Evolutionary conservation across 2,797 vertebrate species (phyloP).

Genomic region (Hydrolagus colliei): DNA sequence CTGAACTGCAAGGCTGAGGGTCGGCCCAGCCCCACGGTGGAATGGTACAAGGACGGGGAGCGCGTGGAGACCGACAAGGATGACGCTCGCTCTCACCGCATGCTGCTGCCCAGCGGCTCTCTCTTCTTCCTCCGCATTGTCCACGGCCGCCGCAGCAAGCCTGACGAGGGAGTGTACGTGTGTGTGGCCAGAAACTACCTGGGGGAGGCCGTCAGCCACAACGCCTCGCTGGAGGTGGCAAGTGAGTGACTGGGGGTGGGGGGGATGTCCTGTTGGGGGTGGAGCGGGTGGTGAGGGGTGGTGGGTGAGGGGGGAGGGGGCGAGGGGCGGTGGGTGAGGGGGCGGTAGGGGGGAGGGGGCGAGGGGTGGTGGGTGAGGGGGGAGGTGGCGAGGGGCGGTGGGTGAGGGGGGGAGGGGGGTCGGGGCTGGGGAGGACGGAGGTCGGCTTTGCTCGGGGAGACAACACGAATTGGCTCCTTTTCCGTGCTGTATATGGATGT

Average conservation of each 20-base stretch:
- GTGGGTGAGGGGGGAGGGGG: background rate
- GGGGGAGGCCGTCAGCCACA: conserved; percentile 92
- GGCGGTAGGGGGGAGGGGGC: background rate
- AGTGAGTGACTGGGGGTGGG: conserved; percentile 66
- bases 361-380: background rate
- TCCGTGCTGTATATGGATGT: no score
- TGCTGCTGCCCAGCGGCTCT: conserved; percentile 92
- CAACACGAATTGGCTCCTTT: no score
- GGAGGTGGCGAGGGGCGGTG: background rate
- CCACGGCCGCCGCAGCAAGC: conserved; percentile 90
- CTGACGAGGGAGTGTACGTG: conserved; percentile 90
- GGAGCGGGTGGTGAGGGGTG: background rate
- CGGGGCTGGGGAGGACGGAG: background rate
- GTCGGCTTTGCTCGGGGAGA: no score
- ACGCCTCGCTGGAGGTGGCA: conserved; percentile 96
- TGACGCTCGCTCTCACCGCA: conserved; percentile 87
- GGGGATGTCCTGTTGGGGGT: background rate
- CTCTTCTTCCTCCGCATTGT: conserved; percentile 94
- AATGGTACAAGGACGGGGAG: conserved; percentile 97
- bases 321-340: background rate
- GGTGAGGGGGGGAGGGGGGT: background rate
- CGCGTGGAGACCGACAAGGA: conserved; percentile 95
- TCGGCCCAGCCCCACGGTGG: conserved; percentile 83
- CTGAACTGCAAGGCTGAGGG: conserved; percentile 98
- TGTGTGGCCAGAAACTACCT: conserved; percentile 97